Base-by-base conservation (phyloP, 2,797 vertebrate genomes). In the Sebastes ruberrimus region DNA sequence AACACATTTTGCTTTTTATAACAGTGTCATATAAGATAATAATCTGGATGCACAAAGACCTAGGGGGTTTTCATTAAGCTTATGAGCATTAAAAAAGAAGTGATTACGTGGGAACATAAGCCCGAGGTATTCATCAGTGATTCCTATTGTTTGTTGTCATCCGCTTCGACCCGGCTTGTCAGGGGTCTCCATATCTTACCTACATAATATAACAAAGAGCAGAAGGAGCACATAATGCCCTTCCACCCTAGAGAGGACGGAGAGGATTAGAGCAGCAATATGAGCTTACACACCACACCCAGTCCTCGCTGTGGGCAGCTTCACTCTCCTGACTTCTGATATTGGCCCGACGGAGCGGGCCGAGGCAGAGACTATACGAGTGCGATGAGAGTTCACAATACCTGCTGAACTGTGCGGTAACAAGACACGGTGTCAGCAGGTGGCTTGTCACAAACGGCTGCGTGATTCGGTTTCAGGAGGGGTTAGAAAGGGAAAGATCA, bases 91-190 rank as follows among this genome's bases (percentile, higher is more conserved):
- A 63, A 63, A 33, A 83, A 78, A 73, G 73, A 68, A 76, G 71
- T 67, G 68, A 88, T 87, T 79, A 80, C 60, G 74, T 11, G 53
- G 32, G 28, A 76, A 62, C 56, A 49, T 61, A 66, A 82, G 68
- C 78, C 78, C 9, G 3, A 67, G 33, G 62, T 38, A 13, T 64
- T 52, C 28, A 35, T 80, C 72, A 42, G 63, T 6, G 75, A 80
- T 69, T 59, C 11, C 46, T 61, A 56, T 78, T 79, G 74, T 84
- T 81, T 62, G 64, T 20, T 20, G 69, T 82, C 59, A 69, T 65
- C 63, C 18, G 28, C 8, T 64, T 30, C 27, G 52, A 32, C 55
- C 20, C 28, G 7, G 60, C 63, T 49, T 11, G 6, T 52, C 27
- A 25, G 53, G 11, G 32, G 49, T 57, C 71, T 74, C 60, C n/a